Conservation (phyloP, 2,797 vertebrate genomes). For the Thripadectes ignobilis region DNA sequence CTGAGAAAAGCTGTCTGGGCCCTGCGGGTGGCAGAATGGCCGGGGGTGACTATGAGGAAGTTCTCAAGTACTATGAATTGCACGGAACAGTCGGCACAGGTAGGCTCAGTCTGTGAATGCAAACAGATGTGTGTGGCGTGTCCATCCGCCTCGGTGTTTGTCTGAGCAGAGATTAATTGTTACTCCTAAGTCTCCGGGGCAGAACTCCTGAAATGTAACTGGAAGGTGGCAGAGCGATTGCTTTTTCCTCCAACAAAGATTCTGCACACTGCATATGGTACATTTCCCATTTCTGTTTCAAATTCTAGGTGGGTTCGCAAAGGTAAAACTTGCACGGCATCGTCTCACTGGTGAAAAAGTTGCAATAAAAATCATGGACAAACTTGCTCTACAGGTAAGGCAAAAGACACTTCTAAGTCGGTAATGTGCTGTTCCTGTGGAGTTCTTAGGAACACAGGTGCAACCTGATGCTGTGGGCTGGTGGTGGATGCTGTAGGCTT, state of each 20-base stretch:
- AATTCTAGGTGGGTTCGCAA: slow-evolving; percentile 91
- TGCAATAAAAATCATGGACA: slow-evolving; percentile 96
- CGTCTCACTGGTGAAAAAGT: slow-evolving; percentile 91
- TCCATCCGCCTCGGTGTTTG: fast-evolving
- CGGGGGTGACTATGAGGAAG: slow-evolving; percentile 80
- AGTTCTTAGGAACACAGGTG: fast-evolving
- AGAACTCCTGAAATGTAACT: neutral
- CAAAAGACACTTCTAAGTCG: neutral
- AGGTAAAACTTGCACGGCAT: slow-evolving; percentile 92
- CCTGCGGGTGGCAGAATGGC: slow-evolving; percentile 41
- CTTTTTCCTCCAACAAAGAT: neutral
- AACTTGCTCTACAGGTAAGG: slow-evolving; percentile 90
- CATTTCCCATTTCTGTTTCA: neutral
- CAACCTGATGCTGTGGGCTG: fast-evolving
- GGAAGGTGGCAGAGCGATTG: fast-evolving
- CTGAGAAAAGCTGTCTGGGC: neutral
- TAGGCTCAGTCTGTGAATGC: slow-evolving; percentile 18
- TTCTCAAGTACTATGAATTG: slow-evolving; percentile 88
- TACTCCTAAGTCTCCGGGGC: fast-evolving
- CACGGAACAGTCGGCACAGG: slow-evolving; percentile 92
- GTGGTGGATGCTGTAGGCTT: neutral
- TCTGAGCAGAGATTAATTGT: too few relatives aligned
- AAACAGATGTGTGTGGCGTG: fast-evolving
- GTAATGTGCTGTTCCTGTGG: neutral
- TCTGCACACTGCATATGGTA: fast-evolving